These are phyloP conservation scores for Synergus umbraculus DNA, from an alignment of 2,888 invertebrate genomes.

Conservation along the genomic window DNA sequence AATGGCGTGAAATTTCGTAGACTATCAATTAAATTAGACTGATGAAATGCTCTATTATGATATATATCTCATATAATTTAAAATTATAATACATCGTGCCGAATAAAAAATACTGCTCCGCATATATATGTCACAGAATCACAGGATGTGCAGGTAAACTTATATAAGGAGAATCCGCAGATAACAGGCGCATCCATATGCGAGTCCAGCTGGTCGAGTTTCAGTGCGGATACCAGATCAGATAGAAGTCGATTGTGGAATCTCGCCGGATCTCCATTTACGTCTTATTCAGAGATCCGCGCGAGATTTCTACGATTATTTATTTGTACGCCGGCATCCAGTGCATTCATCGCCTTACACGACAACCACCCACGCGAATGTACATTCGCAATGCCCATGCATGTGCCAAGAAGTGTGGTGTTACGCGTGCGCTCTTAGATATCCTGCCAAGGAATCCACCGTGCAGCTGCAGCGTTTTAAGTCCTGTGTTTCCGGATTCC, in stretches of 20 bases:
- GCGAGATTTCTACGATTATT: slow-evolving; percentile 66
- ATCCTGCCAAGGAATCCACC: neutral
- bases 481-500: slow-evolving; percentile 30
- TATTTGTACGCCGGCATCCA: slow-evolving; percentile 57
- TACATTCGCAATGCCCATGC: slow-evolving; percentile 43
- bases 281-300: slow-evolving; percentile 66
- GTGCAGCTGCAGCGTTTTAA: slow-evolving; percentile 29
- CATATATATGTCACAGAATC: slow-evolving; percentile 9
- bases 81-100: neutral
- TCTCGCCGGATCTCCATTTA: slow-evolving; percentile 66
- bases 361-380: slow-evolving; percentile 52
- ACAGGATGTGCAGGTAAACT: slow-evolving; percentile 12
- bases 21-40: neutral
- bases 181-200: slow-evolving; percentile 51
- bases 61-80: neutral
- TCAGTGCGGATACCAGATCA: slow-evolving; percentile 57
- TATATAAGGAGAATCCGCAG: slow-evolving; percentile 44
- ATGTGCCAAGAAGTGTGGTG: slow-evolving; percentile 16
- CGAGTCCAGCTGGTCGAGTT: slow-evolving; percentile 52
- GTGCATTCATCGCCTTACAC: slow-evolving; percentile 47
- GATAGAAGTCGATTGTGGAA: slow-evolving; percentile 64
- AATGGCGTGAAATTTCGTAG: neutral
- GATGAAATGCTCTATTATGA: neutral
- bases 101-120: neutral
- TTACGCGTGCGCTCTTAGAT: slow-evolving; percentile 21